Percentiles rank a stretch among this genome's conserved stretches.
phyloP scores from a whole-genome alignment of 2,113 vertebrate species.

The Pachycephala philippinensis region DNA sequence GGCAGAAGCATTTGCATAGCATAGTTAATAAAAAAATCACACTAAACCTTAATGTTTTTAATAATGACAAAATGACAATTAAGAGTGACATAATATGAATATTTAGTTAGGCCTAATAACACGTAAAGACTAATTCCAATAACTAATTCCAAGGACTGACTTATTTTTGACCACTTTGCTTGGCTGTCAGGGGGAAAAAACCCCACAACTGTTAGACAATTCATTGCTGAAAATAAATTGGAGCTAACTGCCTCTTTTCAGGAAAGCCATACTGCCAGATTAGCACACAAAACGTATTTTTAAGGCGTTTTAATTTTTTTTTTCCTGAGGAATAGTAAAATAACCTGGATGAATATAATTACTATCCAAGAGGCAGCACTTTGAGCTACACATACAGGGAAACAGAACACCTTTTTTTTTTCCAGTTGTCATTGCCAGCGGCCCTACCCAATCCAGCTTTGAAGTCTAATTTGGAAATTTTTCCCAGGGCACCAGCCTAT shows the following conservation, averaged over 20 bases:
- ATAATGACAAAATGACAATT: conserved; percentile 24
- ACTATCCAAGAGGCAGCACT: neutral
- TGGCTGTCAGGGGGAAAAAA: neutral
- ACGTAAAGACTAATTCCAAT: neutral
- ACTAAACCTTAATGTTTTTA: neutral
- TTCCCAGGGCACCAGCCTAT: neutral
- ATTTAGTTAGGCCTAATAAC: neutral
- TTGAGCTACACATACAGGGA: neutral
- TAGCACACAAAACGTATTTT: neutral
- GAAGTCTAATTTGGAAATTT: neutral
- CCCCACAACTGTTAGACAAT: neutral
- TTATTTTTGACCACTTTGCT: neutral
- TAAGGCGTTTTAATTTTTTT: neutral
- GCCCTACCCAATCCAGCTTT: neutral
- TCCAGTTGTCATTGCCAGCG: neutral
- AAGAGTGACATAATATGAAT: neutral
- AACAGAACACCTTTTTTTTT: neutral
- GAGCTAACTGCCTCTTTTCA: neutral
- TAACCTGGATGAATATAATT: neutral
- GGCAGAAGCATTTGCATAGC: neutral
- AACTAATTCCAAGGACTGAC: neutral
- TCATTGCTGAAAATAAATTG: neutral
- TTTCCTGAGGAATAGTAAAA: neutral
- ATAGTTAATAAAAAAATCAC: neutral
- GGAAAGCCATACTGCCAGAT: neutral